Base-by-base conservation (phyloP, 2,888 invertebrate genomes). In the Trichopoda pennipes region DNA sequence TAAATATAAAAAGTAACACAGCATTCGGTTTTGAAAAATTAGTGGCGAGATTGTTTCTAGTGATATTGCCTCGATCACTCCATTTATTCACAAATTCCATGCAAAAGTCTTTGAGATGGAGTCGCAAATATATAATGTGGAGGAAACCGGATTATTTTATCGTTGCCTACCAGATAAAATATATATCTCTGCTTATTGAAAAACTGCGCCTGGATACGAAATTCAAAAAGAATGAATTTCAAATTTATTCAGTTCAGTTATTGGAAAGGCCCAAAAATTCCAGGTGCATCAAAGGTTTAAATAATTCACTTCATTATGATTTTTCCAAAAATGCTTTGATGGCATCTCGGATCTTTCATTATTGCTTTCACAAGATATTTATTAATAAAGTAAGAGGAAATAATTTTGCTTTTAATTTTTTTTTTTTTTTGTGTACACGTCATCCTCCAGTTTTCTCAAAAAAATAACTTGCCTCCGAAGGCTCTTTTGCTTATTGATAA, bases 341-440 rank as follows among this genome's bases (percentile, higher is more conserved):
- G 70, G 63, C 70, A 10, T 77, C 70, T 44, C 53, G 55, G 14
- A 77, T 70, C 23, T 79, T 79, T 79, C 38, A 69, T 21, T 23
- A 80, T 2, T 73, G 73, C 61, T 80, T 80, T 74, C 61, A 68
- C 32, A n/a, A 23, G 10, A 68, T 74, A 53, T 74, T 80, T 74
- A 80, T 74, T 64, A 72, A 79, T 49, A 66, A 79, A 28, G 64
- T 64, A 60, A 72, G 19, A n/a, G n/a, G n/a, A n/a, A n/a, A n/a
- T n/a, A n/a, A n/a, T n/a, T n/a, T n/a, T n/a, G n/a, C n/a, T n/a
- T n/a, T n/a, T n/a, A n/a, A n/a, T n/a, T n/a, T n/a, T n/a, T n/a
- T n/a, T n/a, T n/a, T n/a, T n/a, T n/a, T n/a, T n/a, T n/a, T n/a
- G n/a, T n/a, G 12, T 6, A 42, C 28, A 53, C 58, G 68, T 56